Evolutionary conservation across 2,797 vertebrate genomes (phyloP).

Genomic region (Setipinna tenuifilis): DNA sequence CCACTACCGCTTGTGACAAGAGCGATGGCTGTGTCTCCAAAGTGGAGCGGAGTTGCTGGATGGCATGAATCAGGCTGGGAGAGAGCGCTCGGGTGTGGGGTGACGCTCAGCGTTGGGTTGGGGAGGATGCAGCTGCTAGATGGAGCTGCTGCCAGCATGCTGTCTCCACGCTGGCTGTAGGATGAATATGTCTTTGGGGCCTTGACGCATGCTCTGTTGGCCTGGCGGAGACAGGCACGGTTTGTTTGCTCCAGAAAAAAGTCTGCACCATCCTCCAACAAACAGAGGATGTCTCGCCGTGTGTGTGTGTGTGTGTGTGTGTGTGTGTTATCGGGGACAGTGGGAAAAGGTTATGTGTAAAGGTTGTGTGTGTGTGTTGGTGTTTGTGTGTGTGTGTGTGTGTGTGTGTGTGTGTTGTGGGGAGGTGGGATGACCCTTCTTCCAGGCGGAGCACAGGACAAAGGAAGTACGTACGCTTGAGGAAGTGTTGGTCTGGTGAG

Average conservation of each 20-base stretch:
- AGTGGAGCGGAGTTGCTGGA: not conserved
- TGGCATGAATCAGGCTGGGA: slow-evolving; percentile 1
- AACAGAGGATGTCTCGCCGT: slow-evolving; percentile 21
- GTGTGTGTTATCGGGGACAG: slow-evolving; percentile 11
- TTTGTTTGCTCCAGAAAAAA: slow-evolving; percentile 2
- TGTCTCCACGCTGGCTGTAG: not conserved
- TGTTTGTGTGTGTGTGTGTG: slow-evolving; percentile 42
- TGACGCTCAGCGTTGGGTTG: not conserved
- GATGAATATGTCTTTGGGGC: slow-evolving; percentile 11
- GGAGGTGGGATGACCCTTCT: slow-evolving; percentile 13
- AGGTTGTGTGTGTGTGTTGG: slow-evolving; percentile 1
- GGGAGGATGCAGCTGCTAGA: slow-evolving; percentile 19
- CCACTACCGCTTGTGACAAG: not conserved
- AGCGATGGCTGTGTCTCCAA: not conserved
- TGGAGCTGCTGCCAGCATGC: slow-evolving; percentile 10
- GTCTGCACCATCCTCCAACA: not conserved
- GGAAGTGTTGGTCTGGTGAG: slow-evolving; percentile 24
- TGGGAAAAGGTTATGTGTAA: not conserved
- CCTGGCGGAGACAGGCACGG: not conserved
- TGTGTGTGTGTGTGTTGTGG: slow-evolving; percentile 30
- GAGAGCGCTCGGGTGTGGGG: not conserved
- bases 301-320: not conserved
- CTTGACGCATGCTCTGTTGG: slow-evolving; percentile 10
- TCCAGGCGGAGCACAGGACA: slow-evolving; percentile 19
- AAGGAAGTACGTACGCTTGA: slow-evolving; percentile 4